A percentile compares a stretch with the other conserved stretches of the same genome.
These are phyloP conservation scores for Pseudochirops cupreus DNA, from an alignment of 2,797 vertebrate genomes.

Conservation along the genomic window DNA sequence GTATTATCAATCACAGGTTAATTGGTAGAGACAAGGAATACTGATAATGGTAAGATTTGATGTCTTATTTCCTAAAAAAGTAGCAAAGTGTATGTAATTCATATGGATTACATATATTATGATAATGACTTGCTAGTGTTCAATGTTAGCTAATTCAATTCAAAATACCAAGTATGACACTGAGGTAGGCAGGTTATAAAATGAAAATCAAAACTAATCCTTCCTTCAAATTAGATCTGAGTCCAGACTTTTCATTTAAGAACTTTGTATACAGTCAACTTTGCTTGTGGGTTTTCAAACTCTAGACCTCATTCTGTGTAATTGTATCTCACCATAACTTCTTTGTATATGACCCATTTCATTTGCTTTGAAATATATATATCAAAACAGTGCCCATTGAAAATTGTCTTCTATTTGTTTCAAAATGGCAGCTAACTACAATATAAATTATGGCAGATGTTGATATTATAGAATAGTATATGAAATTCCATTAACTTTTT, in stretches of 20 bases:
- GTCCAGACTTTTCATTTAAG: background rate
- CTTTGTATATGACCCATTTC: background rate
- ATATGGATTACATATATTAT: background rate
- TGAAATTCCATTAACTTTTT: background rate
- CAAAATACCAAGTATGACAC: background rate
- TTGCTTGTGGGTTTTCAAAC: background rate
- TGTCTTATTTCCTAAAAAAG: background rate
- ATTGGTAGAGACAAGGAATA: background rate
- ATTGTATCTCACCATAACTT: background rate
- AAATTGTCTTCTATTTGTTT: background rate
- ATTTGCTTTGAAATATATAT: constrained; percentile 3
- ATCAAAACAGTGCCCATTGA: background rate
- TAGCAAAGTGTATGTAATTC: background rate
- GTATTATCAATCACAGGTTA: background rate
- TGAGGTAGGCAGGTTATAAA: background rate
- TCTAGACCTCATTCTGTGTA: constrained; percentile 28
- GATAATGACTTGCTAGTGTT: background rate
- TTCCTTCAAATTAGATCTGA: background rate
- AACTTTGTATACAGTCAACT: background rate
- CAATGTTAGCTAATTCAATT: background rate
- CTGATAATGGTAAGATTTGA: background rate
- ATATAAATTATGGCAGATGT: background rate
- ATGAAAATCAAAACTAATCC: background rate
- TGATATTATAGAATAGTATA: background rate
- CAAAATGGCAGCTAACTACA: background rate